Conservation (phyloP, 2,113 vertebrate species). For the Burhinus bistriatus region DNA sequence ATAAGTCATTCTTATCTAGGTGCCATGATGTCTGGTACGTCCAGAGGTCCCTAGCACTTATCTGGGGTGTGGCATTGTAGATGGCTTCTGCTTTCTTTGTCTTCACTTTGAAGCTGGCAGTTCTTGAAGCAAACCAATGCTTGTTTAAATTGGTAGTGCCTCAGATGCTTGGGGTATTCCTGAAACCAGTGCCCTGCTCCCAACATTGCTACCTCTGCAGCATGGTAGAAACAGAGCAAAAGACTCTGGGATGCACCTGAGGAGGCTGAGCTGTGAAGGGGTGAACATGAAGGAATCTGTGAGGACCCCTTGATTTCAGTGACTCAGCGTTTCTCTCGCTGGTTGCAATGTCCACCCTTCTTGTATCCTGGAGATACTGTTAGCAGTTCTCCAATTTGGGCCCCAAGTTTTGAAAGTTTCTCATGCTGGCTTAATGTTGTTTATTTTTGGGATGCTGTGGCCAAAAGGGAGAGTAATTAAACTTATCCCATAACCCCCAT, state of each 20-base stretch:
- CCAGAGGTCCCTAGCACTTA: not conserved
- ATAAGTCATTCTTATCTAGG: not conserved
- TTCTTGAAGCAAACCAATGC: not conserved
- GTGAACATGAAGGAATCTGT: not conserved
- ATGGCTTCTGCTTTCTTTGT: not conserved
- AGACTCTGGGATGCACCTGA: not conserved
- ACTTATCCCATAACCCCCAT: accelerated
- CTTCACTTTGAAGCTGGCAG: not conserved
- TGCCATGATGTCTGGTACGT: not conserved
- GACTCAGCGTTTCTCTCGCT: not conserved
- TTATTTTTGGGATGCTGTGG: not conserved
- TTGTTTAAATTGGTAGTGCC: not conserved
- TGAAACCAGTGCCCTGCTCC: not conserved
- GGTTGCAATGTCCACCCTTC: not conserved
- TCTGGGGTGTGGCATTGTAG: not conserved
- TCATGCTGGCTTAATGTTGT: not conserved
- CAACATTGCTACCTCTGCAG: not conserved
- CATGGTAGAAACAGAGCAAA: not conserved
- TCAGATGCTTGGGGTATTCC: accelerated
- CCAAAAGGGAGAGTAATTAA: not conserved
- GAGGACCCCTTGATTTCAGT: not conserved
- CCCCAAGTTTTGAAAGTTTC: not conserved
- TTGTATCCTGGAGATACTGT: not conserved
- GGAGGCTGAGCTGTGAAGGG: not conserved
- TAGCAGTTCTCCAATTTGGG: not conserved